Conservation (phyloP, 1,140 invertebrate species). For the Nasonia giraulti region DNA sequence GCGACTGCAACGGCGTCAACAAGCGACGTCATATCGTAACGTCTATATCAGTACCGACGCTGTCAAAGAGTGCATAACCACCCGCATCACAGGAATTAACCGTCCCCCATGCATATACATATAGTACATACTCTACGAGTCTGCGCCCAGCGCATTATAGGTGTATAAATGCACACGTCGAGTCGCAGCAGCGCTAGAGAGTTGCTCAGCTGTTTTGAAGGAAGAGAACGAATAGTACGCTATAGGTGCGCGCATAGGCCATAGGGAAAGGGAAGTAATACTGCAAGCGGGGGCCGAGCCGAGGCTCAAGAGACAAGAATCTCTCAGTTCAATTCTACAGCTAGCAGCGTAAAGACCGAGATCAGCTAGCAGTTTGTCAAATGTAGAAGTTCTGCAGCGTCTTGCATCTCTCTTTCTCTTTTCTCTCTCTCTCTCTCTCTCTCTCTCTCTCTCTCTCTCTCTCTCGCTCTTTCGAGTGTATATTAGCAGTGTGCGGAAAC, state of each 20-base stretch:
- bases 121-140: neutral
- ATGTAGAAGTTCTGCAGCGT: neutral
- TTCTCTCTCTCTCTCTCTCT: neutral
- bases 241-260: neutral
- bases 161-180: neutral
- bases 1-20: too few relatives aligned
- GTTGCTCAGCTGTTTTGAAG: slow-evolving; percentile 51
- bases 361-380: neutral
- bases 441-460: neutral
- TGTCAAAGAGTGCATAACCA: too few relatives aligned
- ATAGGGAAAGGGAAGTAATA: neutral
- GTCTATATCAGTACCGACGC: too few relatives aligned
- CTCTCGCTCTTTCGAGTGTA: too few relatives aligned
- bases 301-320: neutral
- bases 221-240: neutral
- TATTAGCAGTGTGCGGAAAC: neutral
- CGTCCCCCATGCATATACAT: neutral
- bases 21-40: too few relatives aligned
- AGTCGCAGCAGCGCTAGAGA: slow-evolving; percentile 3
- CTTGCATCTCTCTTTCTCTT: neutral
- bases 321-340: neutral
- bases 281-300: neutral
- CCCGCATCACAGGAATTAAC: too few relatives aligned
- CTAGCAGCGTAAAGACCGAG: neutral
- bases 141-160: slow-evolving; percentile 14